Conservation (phyloP, 2,797 vertebrate genomes). For the Intellagama lesueurii region DNA sequence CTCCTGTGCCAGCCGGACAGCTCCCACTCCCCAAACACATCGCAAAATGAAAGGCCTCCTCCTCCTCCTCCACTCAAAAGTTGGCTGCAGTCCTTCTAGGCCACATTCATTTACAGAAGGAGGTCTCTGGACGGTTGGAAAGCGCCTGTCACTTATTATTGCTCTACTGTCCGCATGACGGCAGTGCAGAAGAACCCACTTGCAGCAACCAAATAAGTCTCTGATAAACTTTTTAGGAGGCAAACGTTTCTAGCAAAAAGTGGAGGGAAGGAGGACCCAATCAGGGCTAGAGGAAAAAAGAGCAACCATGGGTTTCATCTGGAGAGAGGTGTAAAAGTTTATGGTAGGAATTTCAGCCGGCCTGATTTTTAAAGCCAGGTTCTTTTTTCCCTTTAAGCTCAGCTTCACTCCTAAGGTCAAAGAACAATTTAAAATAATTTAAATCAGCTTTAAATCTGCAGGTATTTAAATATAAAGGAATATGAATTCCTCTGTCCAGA, state of each 20-base stretch:
- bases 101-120: not conserved
- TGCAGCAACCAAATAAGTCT: not conserved
- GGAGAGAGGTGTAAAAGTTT: not conserved
- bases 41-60: not conserved
- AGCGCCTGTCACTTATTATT: not conserved
- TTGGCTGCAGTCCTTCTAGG: slow-evolving; percentile 1
- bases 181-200: not conserved
- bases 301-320: not conserved
- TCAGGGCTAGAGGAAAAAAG: not conserved
- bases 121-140: not conserved
- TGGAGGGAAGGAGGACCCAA: not conserved
- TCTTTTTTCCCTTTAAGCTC: not conserved
- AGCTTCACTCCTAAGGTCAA: not conserved
- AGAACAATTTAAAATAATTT: not conserved
- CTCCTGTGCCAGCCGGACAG: slow-evolving; percentile 9
- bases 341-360: not conserved
- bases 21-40: slow-evolving; percentile 1
- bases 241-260: not conserved
- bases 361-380: not conserved
- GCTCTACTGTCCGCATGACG: not conserved
- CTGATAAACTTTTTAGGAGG: not conserved
- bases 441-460: not conserved
- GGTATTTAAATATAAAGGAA: not conserved
- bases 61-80: not conserved
- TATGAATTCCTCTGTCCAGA: not conserved